A percentile compares a stretch with the other conserved stretches of the same genome.
Evolutionary conservation across 2,797 vertebrate genomes (phyloP).

Genomic region (Knipowitschia caucasica): DNA sequence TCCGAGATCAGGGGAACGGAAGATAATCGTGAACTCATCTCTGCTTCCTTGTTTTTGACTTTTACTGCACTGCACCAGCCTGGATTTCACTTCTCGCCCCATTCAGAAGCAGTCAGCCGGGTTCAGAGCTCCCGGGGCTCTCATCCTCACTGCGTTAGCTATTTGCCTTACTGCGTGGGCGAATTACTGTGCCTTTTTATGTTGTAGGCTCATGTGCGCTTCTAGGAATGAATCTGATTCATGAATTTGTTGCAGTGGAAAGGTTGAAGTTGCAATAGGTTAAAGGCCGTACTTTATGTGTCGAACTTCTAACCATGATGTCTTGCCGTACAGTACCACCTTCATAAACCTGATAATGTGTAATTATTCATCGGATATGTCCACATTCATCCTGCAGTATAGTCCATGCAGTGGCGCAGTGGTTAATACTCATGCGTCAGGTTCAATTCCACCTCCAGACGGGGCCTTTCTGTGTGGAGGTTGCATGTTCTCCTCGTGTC

Average conservation of each 20-base stretch:
- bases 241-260: constrained; percentile 18
- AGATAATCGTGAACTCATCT: constrained; percentile 48
- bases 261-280: constrained; percentile 24
- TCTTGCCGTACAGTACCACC: too few species aligned
- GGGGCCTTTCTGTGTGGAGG: too few species aligned
- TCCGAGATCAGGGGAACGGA: constrained; percentile 29
- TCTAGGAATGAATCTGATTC: constrained; percentile 32
- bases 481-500: too few species aligned
- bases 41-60: constrained; percentile 41
- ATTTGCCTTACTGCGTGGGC: constrained; percentile 7
- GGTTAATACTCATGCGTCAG: too few species aligned
- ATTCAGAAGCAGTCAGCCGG: constrained; percentile 48
- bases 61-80: constrained; percentile 65
- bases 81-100: constrained; percentile 54
- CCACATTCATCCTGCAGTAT: too few species aligned
- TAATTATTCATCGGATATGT: too few species aligned
- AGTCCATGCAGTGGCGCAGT: too few species aligned
- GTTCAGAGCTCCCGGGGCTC: constrained; percentile 43
- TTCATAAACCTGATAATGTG: too few species aligned
- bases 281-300: not conserved
- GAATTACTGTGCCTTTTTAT: constrained; percentile 20
- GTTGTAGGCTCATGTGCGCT: constrained; percentile 14
- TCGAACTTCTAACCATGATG: too few species aligned
- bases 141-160: constrained; percentile 22
- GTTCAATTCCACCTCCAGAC: too few species aligned